Conservation (phyloP, 2,888 invertebrate genomes). For the Elmis aenea region DNA sequence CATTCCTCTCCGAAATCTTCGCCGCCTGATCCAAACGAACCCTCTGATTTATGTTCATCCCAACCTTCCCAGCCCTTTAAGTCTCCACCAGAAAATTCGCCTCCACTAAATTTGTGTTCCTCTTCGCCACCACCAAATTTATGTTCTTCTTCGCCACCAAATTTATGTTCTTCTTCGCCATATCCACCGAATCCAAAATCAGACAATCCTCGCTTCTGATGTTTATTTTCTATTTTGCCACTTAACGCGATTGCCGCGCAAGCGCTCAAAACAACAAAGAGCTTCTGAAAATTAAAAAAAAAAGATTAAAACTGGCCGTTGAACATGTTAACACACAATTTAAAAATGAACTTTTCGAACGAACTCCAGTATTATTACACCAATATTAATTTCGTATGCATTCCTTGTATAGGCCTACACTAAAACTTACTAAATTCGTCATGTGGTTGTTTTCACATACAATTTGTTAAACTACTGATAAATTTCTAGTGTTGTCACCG, state of each 20-base stretch:
- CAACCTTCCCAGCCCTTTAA: slow-evolving; percentile 4
- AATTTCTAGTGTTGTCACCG: background rate
- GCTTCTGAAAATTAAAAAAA: too few relatives aligned
- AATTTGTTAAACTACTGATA: slow-evolving; percentile 6
- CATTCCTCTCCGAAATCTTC: slow-evolving; percentile 12
- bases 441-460: slow-evolving; percentile 2
- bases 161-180: background rate
- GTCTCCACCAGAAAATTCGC: background rate
- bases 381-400: too few relatives aligned
- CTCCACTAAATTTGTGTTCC: slow-evolving; percentile 6
- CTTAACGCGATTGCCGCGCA: background rate
- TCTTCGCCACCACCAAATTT: slow-evolving; percentile 8
- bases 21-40: slow-evolving; percentile 2
- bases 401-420: too few relatives aligned
- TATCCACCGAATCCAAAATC: too few relatives aligned
- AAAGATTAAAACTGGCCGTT: too few relatives aligned
- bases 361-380: too few relatives aligned
- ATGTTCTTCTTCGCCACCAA: slow-evolving; percentile 1
- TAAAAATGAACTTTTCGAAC: too few relatives aligned
- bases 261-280: too few relatives aligned
- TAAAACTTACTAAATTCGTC: slow-evolving; percentile 10
- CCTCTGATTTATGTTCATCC: slow-evolving; percentile 8
- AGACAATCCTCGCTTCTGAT: too few relatives aligned
- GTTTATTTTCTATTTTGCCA: background rate
- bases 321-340: too few relatives aligned